Conservation (phyloP, 2,113 vertebrate genomes). For the Oenanthe oenanthe region DNA sequence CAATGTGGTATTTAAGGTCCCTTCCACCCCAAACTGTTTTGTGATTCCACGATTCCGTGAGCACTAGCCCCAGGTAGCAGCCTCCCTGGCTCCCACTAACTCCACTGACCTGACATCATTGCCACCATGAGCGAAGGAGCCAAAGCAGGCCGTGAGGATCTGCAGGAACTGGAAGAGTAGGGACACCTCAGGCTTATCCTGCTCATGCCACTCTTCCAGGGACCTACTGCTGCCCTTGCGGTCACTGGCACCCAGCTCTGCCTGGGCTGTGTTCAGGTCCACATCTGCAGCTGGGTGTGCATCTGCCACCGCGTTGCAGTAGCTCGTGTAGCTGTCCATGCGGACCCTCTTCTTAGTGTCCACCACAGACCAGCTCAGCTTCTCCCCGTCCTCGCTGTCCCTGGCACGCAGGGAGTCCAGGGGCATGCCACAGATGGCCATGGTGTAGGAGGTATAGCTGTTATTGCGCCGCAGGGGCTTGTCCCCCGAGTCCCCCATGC, state of each 20-base stretch:
- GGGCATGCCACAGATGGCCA: slow-evolving; percentile 95
- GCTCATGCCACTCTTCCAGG: slow-evolving; percentile 85
- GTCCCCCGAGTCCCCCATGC: slow-evolving; percentile 89
- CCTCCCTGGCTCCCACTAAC: neutral
- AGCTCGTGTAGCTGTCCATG: slow-evolving; percentile 94
- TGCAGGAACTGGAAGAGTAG: slow-evolving; percentile 94
- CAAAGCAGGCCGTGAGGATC: slow-evolving; percentile 95
- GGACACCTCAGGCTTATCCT: slow-evolving; percentile 90
- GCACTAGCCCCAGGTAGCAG: neutral
- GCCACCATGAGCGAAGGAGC: slow-evolving; percentile 96
- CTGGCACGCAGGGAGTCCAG: slow-evolving; percentile 81
- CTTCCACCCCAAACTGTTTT: neutral
- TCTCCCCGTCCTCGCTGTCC: slow-evolving; percentile 76
- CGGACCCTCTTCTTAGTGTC: slow-evolving; percentile 83
- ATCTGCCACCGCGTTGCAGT: slow-evolving; percentile 84
- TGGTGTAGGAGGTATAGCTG: slow-evolving; percentile 97
- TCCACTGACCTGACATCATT: slow-evolving; percentile 91
- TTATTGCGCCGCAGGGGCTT: slow-evolving; percentile 92
- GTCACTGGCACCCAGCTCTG: slow-evolving; percentile 62
- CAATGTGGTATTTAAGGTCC: neutral
- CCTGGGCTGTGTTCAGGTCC: slow-evolving; percentile 67
- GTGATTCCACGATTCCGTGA: neutral
- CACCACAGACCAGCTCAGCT: slow-evolving; percentile 51
- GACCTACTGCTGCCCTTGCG: slow-evolving; percentile 62
- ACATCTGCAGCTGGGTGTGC: slow-evolving; percentile 68